phyloP scores from a whole-genome alignment of 2,797 vertebrate genomes.

The Crocidura indochinensis region DNA sequence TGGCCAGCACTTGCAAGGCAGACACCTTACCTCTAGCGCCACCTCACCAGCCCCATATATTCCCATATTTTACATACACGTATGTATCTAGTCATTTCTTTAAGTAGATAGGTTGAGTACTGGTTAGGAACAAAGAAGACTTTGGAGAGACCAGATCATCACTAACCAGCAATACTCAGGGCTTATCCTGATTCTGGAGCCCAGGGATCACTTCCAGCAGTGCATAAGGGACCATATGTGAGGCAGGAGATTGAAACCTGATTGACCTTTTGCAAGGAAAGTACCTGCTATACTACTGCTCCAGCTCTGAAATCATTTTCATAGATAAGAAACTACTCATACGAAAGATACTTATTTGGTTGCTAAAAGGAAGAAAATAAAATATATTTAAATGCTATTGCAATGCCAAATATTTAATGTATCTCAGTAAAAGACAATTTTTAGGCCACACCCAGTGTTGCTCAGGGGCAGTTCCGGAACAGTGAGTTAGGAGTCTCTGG shows the following conservation, averaged over 20 bases:
- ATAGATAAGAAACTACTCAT: constrained; percentile 1
- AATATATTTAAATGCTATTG: constrained; percentile 32
- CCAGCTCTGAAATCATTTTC: background rate
- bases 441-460: background rate
- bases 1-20: too few relatives aligned
- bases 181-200: too few relatives aligned
- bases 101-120: background rate
- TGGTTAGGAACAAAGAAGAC: constrained; percentile 18
- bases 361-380: constrained; percentile 49
- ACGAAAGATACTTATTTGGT: constrained; percentile 14
- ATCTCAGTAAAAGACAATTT: constrained; percentile 3
- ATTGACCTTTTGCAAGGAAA: too few relatives aligned
- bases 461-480: too few relatives aligned
- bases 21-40: too few relatives aligned
- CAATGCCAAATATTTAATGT: background rate
- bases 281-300: too few relatives aligned
- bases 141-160: background rate
- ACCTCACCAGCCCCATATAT: too few relatives aligned
- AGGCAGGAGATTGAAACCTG: too few relatives aligned
- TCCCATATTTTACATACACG: background rate
- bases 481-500: too few relatives aligned
- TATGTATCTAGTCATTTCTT: background rate
- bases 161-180: background rate
- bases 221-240: too few relatives aligned
- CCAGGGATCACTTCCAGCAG: too few relatives aligned